Percentiles rank a stretch among this genome's conserved stretches.
phyloP scores from a whole-genome alignment of 2,797 vertebrate genomes.

The Forpus xanthops region DNA sequence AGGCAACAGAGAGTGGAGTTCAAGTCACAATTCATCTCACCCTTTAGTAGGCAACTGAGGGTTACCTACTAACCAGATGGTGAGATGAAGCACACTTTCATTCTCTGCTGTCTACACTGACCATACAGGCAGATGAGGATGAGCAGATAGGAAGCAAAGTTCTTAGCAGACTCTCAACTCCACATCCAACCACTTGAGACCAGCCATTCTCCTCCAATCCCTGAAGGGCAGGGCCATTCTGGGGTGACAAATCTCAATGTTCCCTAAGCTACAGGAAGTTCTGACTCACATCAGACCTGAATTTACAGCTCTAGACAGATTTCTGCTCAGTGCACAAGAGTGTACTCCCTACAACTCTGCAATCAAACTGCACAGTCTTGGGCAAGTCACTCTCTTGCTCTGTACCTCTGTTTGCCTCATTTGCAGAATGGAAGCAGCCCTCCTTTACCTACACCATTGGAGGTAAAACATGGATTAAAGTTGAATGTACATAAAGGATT shows the following conservation, averaged over 20 bases:
- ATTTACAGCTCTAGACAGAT: not conserved
- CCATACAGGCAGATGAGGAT: not conserved
- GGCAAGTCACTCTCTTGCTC: not conserved
- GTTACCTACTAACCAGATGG: not conserved
- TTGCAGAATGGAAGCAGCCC: not conserved
- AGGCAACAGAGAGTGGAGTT: not conserved
- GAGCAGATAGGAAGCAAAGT: not conserved
- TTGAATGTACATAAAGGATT: not conserved
- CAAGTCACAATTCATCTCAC: not conserved
- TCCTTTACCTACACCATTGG: not conserved
- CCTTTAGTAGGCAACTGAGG: not conserved
- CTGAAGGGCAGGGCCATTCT: not conserved
- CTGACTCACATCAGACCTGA: not conserved
- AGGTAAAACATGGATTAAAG: constrained; percentile 3
- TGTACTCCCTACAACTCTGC: not conserved
- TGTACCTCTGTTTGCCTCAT: not conserved
- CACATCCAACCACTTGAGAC: not conserved
- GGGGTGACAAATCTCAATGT: not conserved
- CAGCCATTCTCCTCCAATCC: not conserved
- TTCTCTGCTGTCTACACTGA: not conserved
- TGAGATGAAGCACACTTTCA: not conserved
- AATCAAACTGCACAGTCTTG: not conserved
- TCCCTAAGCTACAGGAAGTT: not conserved
- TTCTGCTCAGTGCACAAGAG: not conserved
- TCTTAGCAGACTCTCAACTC: not conserved